A percentile compares a stretch with the other conserved stretches of the same genome.
phyloP scores from a whole-genome alignment of 2,113 vertebrate species.

The Urocolius indicus region DNA sequence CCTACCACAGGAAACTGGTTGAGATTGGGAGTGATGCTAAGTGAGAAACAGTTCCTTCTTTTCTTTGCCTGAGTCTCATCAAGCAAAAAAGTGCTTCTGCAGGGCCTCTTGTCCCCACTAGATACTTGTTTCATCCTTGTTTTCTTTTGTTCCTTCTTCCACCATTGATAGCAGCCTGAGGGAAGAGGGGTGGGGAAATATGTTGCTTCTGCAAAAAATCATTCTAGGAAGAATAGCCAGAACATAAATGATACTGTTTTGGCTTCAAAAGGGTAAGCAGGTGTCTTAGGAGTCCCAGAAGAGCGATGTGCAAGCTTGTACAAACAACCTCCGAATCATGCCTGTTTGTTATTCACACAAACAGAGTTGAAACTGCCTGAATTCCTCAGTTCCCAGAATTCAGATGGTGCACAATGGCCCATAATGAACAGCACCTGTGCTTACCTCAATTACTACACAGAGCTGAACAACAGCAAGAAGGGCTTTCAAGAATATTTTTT shows the following conservation, averaged over 20 bases:
- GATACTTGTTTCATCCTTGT: conserved; percentile 31
- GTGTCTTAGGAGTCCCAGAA: conserved; percentile 81
- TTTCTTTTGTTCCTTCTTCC: conserved; percentile 36
- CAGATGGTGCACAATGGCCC: conserved; percentile 82
- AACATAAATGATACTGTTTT: conserved; percentile 76
- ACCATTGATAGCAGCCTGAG: conserved; percentile 12
- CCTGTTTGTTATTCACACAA: conserved; percentile 83
- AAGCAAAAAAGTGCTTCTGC: not conserved
- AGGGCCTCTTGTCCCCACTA: not conserved
- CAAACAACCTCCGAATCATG: conserved; percentile 81
- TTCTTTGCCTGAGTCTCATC: not conserved
- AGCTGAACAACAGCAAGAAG: conserved; percentile 75
- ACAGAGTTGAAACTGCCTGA: conserved; percentile 75
- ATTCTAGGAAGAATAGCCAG: conserved; percentile 65
- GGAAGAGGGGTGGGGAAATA: conserved; percentile 52
- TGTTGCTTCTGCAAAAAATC: conserved; percentile 73
- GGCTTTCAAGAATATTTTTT: conserved; percentile 78
- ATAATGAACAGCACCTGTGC: conserved; percentile 87
- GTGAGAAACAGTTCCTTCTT: not conserved
- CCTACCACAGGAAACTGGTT: not conserved
- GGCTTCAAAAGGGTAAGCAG: conserved; percentile 81
- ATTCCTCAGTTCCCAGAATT: conserved; percentile 80
- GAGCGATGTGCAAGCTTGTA: conserved; percentile 79
- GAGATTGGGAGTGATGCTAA: not conserved
- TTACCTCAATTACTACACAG: conserved; percentile 80